These are phyloP conservation scores for Scolopax bukidnonensis DNA, from an alignment of 2,797 vertebrate species.

Conservation along the genomic window DNA sequence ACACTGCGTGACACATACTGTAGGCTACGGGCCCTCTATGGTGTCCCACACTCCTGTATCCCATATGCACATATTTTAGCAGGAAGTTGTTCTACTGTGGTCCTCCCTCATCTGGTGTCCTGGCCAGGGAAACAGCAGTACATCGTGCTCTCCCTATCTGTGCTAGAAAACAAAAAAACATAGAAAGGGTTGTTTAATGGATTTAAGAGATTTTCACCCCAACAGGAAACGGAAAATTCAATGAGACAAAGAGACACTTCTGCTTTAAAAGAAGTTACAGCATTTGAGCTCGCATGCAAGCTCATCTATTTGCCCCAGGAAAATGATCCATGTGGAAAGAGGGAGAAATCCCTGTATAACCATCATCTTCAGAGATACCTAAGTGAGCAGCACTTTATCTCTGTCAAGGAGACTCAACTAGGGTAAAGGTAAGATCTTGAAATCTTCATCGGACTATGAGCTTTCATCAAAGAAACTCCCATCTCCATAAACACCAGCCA, in stretches of 20 bases:
- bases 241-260: background rate
- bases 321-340: background rate
- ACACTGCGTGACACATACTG: rapidly evolving
- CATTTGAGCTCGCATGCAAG: background rate
- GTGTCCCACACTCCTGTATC: background rate
- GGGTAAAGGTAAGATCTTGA: background rate
- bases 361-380: background rate
- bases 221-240: background rate
- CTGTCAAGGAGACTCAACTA: background rate
- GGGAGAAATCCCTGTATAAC: background rate
- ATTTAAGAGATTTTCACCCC: background rate
- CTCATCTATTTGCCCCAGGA: background rate
- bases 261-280: background rate
- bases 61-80: background rate
- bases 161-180: background rate
- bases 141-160: background rate
- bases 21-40: background rate
- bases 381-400: background rate
- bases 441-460: background rate
- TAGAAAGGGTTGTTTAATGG: background rate
- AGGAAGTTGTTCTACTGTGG: background rate
- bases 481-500: background rate
- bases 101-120: background rate
- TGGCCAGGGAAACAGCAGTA: background rate
- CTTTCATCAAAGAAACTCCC: background rate